phyloP scores from a whole-genome alignment of 2,113 vertebrate genomes.

The Catagonus wagneri region DNA sequence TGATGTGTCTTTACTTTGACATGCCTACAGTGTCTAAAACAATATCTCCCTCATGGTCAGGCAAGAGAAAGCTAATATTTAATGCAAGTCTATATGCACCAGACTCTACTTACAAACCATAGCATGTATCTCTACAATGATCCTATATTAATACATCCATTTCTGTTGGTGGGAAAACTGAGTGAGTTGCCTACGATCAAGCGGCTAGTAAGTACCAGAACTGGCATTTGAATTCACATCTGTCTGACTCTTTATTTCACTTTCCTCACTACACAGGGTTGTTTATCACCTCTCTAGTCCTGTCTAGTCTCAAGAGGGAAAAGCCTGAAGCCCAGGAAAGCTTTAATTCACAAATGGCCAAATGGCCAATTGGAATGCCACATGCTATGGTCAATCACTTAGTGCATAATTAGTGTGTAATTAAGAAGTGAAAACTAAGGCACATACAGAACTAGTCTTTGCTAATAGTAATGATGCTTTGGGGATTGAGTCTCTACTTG shows the following conservation, averaged over 20 bases:
- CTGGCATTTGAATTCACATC: neutral
- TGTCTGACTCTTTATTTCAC: neutral
- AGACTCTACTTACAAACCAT: neutral
- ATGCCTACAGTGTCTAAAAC: neutral
- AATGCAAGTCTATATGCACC: neutral
- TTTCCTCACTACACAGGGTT: neutral
- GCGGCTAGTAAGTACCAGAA: neutral
- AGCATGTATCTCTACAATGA: neutral
- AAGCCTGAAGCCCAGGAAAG: neutral
- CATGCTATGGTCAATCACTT: constrained; percentile 19
- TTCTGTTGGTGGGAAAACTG: neutral
- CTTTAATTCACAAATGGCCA: constrained; percentile 1
- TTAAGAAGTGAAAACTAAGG: constrained; percentile 54
- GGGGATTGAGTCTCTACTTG: neutral
- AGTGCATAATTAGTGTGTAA: constrained; percentile 32
- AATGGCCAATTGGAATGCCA: neutral
- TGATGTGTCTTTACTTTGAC: neutral
- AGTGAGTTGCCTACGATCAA: neutral
- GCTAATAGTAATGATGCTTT: constrained; percentile 34
- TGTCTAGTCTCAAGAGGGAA: neutral
- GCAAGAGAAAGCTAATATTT: neutral
- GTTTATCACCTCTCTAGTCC: neutral
- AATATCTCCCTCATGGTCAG: neutral
- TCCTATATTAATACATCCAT: neutral
- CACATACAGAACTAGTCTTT: neutral